Conservation (phyloP, 92 coral and sea anemone genomes). For the Palythoa grandis region DNA sequence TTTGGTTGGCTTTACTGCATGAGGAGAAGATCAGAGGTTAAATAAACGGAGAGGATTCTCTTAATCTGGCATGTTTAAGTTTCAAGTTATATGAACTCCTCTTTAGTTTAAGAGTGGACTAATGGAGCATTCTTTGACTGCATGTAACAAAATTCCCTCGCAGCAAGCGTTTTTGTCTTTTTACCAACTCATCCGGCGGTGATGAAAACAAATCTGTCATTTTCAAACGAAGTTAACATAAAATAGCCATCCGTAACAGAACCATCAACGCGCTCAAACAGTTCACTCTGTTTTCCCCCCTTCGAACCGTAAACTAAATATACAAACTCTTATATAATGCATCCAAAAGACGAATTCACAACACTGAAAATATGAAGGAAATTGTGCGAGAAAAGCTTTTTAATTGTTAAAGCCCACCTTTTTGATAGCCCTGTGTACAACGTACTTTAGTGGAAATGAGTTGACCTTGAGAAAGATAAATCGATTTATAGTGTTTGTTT, state of each 20-base stretch:
- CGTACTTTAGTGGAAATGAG: background rate
- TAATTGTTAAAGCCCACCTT: background rate
- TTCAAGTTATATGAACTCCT: background rate
- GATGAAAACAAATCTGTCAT: slow-evolving; percentile 34
- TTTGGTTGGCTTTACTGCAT: background rate
- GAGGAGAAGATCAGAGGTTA: background rate
- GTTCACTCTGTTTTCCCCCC: background rate
- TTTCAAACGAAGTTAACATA: background rate
- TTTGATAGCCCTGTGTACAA: slow-evolving; percentile 6
- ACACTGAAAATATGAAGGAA: background rate
- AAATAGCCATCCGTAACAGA: background rate
- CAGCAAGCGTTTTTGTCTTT: slow-evolving; percentile 30
- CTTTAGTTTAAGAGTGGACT: slow-evolving; percentile 24
- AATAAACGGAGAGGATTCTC: background rate
- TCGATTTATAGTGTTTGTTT: background rate
- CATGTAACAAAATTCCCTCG: slow-evolving; percentile 15
- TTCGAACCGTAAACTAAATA: background rate
- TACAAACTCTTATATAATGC: background rate
- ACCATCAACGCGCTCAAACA: background rate
- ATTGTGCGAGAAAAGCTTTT: background rate
- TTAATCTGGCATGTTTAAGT: background rate
- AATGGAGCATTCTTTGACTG: background rate
- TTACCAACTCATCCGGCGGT: slow-evolving; percentile 27
- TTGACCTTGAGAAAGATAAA: background rate
- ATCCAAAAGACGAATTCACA: background rate